A percentile compares a stretch with the other conserved stretches of the same genome.
Conservation (phyloP, 1,140 invertebrate genomes). For the Andrena cerasifolii region DNA sequence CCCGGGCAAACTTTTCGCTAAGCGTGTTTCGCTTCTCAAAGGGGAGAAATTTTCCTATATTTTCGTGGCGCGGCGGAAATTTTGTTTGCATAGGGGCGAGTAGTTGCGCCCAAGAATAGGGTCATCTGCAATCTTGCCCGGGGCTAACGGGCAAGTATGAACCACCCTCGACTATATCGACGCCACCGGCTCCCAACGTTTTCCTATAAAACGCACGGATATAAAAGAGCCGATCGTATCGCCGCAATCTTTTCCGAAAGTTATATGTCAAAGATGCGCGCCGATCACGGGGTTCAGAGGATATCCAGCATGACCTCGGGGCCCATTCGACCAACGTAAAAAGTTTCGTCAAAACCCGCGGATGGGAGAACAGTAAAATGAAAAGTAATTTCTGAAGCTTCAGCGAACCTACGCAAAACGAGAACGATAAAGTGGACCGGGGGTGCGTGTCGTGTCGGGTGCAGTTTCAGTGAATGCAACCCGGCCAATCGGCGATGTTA, state of each 20-base stretch:
- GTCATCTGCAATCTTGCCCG: slow-evolving; percentile 38
- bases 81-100: slow-evolving; percentile 22
- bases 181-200: background rate
- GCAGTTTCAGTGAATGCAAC: slow-evolving; percentile 11
- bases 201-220: slow-evolving; percentile 34
- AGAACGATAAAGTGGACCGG: background rate
- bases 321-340: background rate
- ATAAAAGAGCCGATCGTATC: slow-evolving; percentile 42
- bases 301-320: background rate
- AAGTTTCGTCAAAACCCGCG: background rate
- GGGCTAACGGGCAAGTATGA: slow-evolving; percentile 14
- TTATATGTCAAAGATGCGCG: slow-evolving; percentile 29
- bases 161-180: slow-evolving; percentile 18
- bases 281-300: background rate
- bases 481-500: slow-evolving; percentile 42
- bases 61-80: background rate
- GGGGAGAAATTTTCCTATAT: slow-evolving; percentile 5
- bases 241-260: slow-evolving; percentile 35
- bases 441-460: background rate
- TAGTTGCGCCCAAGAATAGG: slow-evolving; percentile 30
- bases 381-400: slow-evolving; percentile 23
- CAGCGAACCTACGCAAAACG: no score
- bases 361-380: background rate
- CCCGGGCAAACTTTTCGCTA: background rate
- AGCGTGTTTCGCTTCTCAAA: background rate